Conservation (phyloP, 1,140 invertebrate genomes). For the Melipona quadrifasciata region DNA sequence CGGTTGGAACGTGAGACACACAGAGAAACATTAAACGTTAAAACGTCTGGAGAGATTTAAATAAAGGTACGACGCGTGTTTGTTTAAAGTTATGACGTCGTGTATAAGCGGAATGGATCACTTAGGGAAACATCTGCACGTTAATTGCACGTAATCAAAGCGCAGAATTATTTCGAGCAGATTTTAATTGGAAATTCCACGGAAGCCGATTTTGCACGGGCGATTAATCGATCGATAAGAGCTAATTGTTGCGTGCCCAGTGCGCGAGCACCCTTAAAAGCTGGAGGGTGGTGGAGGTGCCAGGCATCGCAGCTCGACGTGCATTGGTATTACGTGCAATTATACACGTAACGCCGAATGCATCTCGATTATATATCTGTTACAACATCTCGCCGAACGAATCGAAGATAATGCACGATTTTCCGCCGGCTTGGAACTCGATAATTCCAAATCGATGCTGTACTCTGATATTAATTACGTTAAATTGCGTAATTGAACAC, state of each 20-base stretch:
- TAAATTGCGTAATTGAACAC: not conserved
- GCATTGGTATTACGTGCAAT: constrained; percentile 29
- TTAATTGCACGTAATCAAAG: constrained; percentile 60
- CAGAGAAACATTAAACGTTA: not conserved
- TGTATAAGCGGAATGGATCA: constrained; percentile 40
- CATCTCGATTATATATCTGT: constrained; percentile 25
- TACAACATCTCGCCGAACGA: not conserved
- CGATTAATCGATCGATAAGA: constrained; percentile 61
- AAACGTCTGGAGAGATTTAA: not conserved
- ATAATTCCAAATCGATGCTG: not conserved
- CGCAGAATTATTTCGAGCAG: constrained; percentile 56
- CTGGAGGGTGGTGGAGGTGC: constrained; percentile 31
- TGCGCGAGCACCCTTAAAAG: constrained; percentile 38
- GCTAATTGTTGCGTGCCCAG: constrained; percentile 47
- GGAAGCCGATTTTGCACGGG: constrained; percentile 33
- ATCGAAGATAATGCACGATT: not conserved
- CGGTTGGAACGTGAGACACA: not conserved
- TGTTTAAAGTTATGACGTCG: constrained; percentile 28
- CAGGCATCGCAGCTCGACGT: constrained; percentile 24
- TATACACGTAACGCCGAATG: constrained; percentile 30
- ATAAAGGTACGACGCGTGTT: not conserved
- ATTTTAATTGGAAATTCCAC: constrained; percentile 68
- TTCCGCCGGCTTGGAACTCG: not conserved
- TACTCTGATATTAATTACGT: not conserved
- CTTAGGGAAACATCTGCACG: constrained; percentile 22